phyloP scores from a whole-genome alignment of 1,140 invertebrate genomes.

The Caenorhabditis briggsae region DNA sequence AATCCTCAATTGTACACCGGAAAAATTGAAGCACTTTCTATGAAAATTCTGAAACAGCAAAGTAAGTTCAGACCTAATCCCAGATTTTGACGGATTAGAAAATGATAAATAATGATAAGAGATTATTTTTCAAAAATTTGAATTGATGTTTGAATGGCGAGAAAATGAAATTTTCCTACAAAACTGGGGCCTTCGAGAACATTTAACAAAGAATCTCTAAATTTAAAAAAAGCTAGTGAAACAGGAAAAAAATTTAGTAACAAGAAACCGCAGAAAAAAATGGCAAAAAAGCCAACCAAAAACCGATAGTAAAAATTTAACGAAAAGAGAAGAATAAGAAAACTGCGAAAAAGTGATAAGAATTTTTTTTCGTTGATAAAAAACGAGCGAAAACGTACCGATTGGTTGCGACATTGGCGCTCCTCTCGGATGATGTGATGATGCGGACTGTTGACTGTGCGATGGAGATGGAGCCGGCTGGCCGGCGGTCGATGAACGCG shows the following conservation, averaged over 20 bases:
- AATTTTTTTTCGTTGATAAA: not conserved
- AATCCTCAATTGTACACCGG: too few relatives aligned
- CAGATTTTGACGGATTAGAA: not conserved
- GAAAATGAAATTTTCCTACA: too few relatives aligned
- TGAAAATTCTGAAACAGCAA: not conserved
- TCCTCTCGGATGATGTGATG: conserved; percentile 48
- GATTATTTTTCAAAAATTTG: too few relatives aligned
- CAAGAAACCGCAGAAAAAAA: not conserved
- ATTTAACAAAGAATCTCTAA: too few relatives aligned
- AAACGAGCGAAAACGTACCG: not conserved
- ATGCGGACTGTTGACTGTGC: conserved; percentile 48
- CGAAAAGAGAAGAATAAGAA: not conserved
- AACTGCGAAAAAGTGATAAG: not conserved
- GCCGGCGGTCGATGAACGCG: conserved; percentile 4
- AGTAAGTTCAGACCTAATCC: not conserved
- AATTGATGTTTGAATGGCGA: too few relatives aligned
- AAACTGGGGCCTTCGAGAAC: too few relatives aligned
- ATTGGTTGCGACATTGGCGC: conserved; percentile 43
- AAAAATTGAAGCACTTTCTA: too few relatives aligned
- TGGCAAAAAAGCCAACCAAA: not conserved
- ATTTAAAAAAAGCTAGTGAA: not conserved
- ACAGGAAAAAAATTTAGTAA: not conserved
- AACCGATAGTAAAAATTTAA: conserved; percentile 8
- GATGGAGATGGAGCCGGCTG: conserved; percentile 30
- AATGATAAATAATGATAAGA: not conserved